These are phyloP conservation scores for Troglohyphantes excavatus DNA, from an alignment of 2,888 invertebrate species.

Conservation along the genomic window DNA sequence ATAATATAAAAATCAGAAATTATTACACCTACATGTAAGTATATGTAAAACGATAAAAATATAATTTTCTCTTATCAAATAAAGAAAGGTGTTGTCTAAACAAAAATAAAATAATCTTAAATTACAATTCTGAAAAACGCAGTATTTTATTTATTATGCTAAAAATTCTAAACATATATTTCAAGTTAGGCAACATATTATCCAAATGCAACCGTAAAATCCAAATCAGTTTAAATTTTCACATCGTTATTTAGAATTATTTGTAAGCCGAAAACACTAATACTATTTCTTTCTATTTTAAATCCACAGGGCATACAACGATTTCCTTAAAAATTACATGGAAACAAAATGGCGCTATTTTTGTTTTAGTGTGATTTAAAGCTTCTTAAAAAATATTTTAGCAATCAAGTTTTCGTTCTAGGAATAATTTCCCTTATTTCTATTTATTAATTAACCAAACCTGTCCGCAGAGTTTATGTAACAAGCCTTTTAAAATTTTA, in stretches of 20 bases:
- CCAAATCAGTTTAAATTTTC: neutral
- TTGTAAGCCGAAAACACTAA: neutral
- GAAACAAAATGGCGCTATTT: constrained; percentile 6
- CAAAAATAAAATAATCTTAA: too few relatives aligned
- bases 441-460: constrained; percentile 23
- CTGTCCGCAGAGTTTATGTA: neutral
- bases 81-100: too few relatives aligned
- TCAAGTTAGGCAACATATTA: too few relatives aligned
- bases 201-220: too few relatives aligned
- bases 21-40: too few relatives aligned
- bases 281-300: neutral
- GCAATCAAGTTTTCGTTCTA: neutral
- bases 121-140: too few relatives aligned
- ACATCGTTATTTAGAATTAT: neutral
- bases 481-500: neutral
- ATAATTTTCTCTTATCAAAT: too few relatives aligned
- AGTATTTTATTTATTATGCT: too few relatives aligned
- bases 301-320: neutral
- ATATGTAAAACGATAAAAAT: too few relatives aligned
- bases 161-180: too few relatives aligned
- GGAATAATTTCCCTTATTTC: constrained; percentile 5
- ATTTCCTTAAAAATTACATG: neutral
- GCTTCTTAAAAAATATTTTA: constrained; percentile 20
- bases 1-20: too few relatives aligned
- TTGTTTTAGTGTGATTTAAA: neutral